Percentiles rank a stretch among this genome's conserved stretches.
Conservation (phyloP, 2,888 invertebrate species). For the Drosophila acutilabella region DNA sequence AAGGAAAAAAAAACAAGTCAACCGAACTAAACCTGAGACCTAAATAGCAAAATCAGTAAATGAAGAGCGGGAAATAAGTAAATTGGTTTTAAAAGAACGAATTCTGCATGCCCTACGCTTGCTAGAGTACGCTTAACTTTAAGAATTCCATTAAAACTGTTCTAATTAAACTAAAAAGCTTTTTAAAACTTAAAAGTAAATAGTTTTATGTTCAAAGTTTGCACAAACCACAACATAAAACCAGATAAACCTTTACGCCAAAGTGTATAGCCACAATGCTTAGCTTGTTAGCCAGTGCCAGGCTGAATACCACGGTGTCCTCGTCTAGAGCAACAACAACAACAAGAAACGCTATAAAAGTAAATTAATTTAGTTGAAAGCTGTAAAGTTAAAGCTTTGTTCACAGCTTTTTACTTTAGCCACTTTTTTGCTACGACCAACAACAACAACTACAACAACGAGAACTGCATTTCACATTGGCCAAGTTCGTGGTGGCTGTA, state of each 20-base stretch:
- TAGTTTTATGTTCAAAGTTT: slow-evolving; percentile 7
- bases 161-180: background rate
- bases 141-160: background rate
- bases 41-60: slow-evolving; percentile 1
- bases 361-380: slow-evolving; percentile 84
- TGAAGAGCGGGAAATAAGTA: background rate
- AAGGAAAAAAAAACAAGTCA: slow-evolving; percentile 19
- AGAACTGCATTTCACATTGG: slow-evolving; percentile 9
- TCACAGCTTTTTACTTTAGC: slow-evolving; percentile 69
- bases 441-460: slow-evolving; percentile 7
- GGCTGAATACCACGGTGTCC: slow-evolving; percentile 40
- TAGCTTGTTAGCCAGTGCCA: slow-evolving; percentile 50
- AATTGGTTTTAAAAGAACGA: background rate
- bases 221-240: slow-evolving; percentile 3
- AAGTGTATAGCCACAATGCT: slow-evolving; percentile 26
- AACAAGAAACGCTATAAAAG: slow-evolving; percentile 67
- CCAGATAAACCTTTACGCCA: slow-evolving; percentile 13
- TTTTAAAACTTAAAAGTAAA: background rate
- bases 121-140: background rate
- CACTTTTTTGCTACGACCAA: slow-evolving; percentile 36
- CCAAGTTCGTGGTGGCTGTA: slow-evolving; percentile 12
- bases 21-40: slow-evolving; percentile 16
- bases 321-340: slow-evolving; percentile 21
- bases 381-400: slow-evolving; percentile 83
- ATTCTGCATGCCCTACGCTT: background rate